Base-by-base conservation (phyloP, 1,140 invertebrate genomes). In the Cotesia typhae region DNA sequence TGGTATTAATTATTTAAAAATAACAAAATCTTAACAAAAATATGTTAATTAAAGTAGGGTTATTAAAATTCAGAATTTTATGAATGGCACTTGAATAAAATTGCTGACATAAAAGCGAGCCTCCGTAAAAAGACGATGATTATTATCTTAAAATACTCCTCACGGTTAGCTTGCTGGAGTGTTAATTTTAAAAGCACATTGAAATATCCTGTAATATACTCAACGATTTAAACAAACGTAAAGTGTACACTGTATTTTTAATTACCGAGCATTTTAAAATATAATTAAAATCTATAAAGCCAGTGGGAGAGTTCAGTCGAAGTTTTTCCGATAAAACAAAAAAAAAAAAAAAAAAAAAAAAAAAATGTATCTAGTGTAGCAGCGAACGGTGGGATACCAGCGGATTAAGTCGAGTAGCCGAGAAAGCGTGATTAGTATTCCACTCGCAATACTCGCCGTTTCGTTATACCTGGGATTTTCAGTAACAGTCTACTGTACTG, bases 341-440 rank as follows among this genome's bases (percentile, higher is more conserved):
- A 38, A 14, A 28, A 28, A 70, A 70, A 51, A 70, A 51, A 38
- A 70, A 70, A 51, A 70, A 51, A 38, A 14, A 28, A 28, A 70
- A 70, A 51, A 70, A 51, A 38, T 7, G 68, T 35, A 35, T 37
- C 4, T 10, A 7, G 6, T 10, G 10, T 2, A 10, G 9, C 35
- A 7, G 6, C 4, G 10, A 7, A 10, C 41, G 41, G 41, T 10
- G 10, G 41, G 41, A 47, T 47, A 17, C 59, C 67, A 20, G 14
- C 5, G 59, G 59, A 70, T 70, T 70, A 59, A 70, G 36, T 70
- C 41, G 28, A 60, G 37, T 38, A 38, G 68, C n/a, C 28, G 10
- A 57, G 20, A 52, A 61, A 28, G 51, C 5, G 17, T 63, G 12
- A 51, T 70, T 63, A 70, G 63, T 70, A 70, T 70, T 70, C 68